phyloP scores from a whole-genome alignment of 2,888 invertebrate genomes.

The Apamea monoglypha region DNA sequence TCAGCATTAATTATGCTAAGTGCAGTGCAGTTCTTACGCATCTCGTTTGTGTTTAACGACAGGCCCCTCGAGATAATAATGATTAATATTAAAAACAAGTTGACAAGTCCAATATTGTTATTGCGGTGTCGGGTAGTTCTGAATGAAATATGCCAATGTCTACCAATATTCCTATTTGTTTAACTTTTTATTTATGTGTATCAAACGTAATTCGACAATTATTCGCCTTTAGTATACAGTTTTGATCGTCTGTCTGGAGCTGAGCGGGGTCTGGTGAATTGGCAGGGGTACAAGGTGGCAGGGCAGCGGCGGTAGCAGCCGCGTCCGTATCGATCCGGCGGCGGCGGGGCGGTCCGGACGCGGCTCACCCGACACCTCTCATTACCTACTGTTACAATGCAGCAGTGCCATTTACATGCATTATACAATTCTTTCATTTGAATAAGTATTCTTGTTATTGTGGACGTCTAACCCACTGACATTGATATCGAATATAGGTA shows the following conservation, averaged over 20 bases:
- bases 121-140: conserved; percentile 9
- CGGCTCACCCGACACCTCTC: conserved; percentile 77
- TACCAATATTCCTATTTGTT: neutral
- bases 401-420: conserved; percentile 62
- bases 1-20: conserved; percentile 31
- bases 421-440: conserved; percentile 35
- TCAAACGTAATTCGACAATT: neutral
- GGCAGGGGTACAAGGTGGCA: conserved; percentile 78
- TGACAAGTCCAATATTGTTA: conserved; percentile 7
- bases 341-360: conserved; percentile 69
- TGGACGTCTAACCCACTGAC: conserved; percentile 52
- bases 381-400: conserved; percentile 69
- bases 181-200: neutral
- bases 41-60: conserved; percentile 27
- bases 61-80: conserved; percentile 29
- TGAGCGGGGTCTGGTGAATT: conserved; percentile 73
- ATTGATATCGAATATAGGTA: conserved; percentile 54
- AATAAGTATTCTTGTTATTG: conserved; percentile 29
- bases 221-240: conserved; percentile 23
- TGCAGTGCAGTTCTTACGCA: conserved; percentile 32
- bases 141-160: conserved; percentile 16
- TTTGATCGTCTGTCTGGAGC: conserved; percentile 65
- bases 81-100: conserved; percentile 38
- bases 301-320: conserved; percentile 73
- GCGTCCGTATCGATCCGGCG: conserved; percentile 76